Evolutionary conservation across 2,888 invertebrate species (phyloP), one percentile per base, ranked within the genome.

Genomic region (Pseudococcus jackbeardsleyi): DNA sequence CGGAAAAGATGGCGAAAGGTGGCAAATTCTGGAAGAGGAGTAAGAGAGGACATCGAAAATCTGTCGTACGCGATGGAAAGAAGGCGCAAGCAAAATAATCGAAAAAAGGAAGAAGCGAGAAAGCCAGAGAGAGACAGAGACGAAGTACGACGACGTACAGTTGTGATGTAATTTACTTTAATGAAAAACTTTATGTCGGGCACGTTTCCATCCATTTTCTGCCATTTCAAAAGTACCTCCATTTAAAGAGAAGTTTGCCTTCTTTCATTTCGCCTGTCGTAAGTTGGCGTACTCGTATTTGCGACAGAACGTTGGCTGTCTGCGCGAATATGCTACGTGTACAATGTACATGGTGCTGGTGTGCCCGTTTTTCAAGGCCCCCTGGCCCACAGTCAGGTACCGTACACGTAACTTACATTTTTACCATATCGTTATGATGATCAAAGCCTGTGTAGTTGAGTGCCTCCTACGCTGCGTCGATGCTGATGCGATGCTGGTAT

Each of bases 181-280:
- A 86, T 86, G 86, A 86, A 86, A 86, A 86, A 86, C 77, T 86
- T 86, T 86, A 86, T 86, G 86, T 86, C 86, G 86, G 50, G 86
- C 86, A 86, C 86, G 86, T 86, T 86, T 86, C 86, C 86, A 86
- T 86, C 86, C 72, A 86, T 86, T 86, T 86, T 86, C 46, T 86
- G 72, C 77, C 77, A 86, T 86, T 86, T 86, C 86, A 86, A 86
- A 85, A 85, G 85, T 85, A 85, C 64, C 85, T 85, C 85, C 85
- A 85, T 85, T 85, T 85, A 72, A 77, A 86, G 77, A 86, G 72
- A 86, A 86, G 86, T 86, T 86, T 77, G 86, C 86, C 77, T 86
- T 86, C 72, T 86, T 86, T 77, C 72, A 72, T 77, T 86, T 86
- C 48, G 79, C 72, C 77, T 85, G 72, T 86, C 77, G 86, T 48